phyloP scores from a whole-genome alignment of 2,797 vertebrate genomes.

The Pseudochirops corinnae region DNA sequence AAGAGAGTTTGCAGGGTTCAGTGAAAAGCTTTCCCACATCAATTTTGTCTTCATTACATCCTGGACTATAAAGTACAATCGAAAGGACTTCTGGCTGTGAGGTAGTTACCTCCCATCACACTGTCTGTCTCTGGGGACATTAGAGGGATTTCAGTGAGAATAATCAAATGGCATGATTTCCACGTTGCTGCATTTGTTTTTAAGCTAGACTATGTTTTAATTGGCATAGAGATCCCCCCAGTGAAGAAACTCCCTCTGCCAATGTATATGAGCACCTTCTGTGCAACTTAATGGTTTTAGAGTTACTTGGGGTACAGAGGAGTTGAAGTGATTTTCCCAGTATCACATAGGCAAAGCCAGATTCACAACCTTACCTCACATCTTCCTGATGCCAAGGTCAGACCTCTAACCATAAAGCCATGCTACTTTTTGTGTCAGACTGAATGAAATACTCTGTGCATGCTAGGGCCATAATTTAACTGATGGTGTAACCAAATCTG shows the following conservation, averaged over 20 bases:
- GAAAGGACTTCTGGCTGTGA: background rate
- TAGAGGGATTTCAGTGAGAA: background rate
- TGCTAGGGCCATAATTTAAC: slow-evolving; percentile 16
- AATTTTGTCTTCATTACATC: background rate
- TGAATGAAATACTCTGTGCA: background rate
- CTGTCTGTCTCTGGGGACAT: background rate
- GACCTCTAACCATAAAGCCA: background rate
- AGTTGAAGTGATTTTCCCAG: background rate
- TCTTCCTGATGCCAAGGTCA: background rate
- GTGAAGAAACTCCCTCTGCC: background rate
- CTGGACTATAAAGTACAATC: background rate
- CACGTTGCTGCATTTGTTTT: background rate
- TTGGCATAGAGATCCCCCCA: background rate
- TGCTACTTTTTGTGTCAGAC: background rate
- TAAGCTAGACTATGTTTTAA: background rate
- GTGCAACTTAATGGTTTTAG: background rate
- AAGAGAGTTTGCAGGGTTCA: background rate
- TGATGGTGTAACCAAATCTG: background rate
- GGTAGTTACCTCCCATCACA: background rate
- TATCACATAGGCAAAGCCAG: background rate
- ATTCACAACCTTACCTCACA: background rate
- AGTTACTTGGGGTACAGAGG: background rate
- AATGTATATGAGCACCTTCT: background rate
- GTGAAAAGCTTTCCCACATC: background rate
- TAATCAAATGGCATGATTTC: background rate